Evolutionary conservation across 1,140 invertebrate species (phyloP), one percentile per base, ranked within the genome.

Genomic region (Trinorchestia longiramus): DNA sequence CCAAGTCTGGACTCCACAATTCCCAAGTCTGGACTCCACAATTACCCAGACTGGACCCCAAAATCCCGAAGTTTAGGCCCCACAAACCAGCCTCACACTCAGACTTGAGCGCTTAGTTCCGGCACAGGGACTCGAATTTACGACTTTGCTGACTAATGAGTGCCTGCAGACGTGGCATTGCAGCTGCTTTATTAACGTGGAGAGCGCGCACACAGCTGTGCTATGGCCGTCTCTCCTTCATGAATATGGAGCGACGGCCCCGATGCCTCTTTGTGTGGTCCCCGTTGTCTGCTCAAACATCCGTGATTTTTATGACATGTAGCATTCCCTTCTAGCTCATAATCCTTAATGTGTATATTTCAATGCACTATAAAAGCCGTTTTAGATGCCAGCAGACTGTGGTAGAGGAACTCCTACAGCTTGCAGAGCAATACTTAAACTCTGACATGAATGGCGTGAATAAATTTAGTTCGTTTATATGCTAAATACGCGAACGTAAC

Each of bases 81-180:
- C 88, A 17, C 88, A 90, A 90, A 90, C 88, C 3, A 90, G 28
- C 88, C 88, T 0, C 88, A 90, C 23, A 4, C 43, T 42, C 88
- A 6, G 28, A 43, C 41, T 41, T 1, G 15, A 90, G 88, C 88
- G 28, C 43, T 42, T 90, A 4, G 88, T 41, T 77, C n/a, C 88
- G 62, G 62, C 62, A 36, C 62, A 77, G 3, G 62, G 62, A 42
- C 88, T 36, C 41, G 11, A 90, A 43, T 42, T 90, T 90, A 90
- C 88, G 88, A 90, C 88, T 90, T 90, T 3, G 43, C 41, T 90
- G 88, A 90, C 88, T 90, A 90, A 90, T 90, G 88, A 90, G 88
- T 42, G 88, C 42, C 88, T 90, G 4, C 43, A 90, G 41, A 43
- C 28, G 88, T 90, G n/a, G 36, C 43, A 90, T 90, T 90, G 88